Percentiles rank a stretch among this genome's conserved stretches.
These are phyloP conservation scores for Maniola jurtina DNA, from an alignment of 1,140 invertebrate genomes.

Conservation along the genomic window DNA sequence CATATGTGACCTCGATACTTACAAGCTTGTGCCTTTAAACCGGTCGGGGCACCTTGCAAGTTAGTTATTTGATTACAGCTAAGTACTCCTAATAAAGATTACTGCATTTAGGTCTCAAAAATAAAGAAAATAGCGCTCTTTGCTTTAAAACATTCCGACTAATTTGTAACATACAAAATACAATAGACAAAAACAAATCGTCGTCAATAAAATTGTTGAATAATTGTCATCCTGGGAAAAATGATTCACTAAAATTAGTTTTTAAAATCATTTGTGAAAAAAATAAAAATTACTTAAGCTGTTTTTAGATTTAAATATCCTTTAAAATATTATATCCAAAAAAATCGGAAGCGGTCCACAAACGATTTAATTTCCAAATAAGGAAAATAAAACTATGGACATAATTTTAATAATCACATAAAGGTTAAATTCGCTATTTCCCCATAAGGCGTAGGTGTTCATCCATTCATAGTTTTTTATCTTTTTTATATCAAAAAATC, in stretches of 20 bases:
- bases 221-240: too few relatives aligned
- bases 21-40: not conserved
- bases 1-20: slow-evolving; percentile 10
- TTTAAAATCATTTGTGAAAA: too few relatives aligned
- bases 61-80: not conserved
- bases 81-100: not conserved
- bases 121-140: too few relatives aligned
- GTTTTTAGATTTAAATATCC: not conserved
- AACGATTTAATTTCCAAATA: not conserved
- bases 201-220: too few relatives aligned
- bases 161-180: too few relatives aligned
- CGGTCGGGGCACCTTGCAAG: slow-evolving; percentile 5
- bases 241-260: too few relatives aligned
- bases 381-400: not conserved
- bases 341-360: not conserved
- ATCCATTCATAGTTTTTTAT: not conserved
- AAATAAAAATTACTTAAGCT: not conserved
- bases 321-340: not conserved
- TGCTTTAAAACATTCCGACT: too few relatives aligned
- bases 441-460: not conserved
- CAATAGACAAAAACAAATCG: too few relatives aligned
- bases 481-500: not conserved
- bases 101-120: not conserved
- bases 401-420: not conserved
- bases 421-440: not conserved